phyloP scores from a whole-genome alignment of 2,888 invertebrate genomes.

The Lampropteryx suffumata region DNA sequence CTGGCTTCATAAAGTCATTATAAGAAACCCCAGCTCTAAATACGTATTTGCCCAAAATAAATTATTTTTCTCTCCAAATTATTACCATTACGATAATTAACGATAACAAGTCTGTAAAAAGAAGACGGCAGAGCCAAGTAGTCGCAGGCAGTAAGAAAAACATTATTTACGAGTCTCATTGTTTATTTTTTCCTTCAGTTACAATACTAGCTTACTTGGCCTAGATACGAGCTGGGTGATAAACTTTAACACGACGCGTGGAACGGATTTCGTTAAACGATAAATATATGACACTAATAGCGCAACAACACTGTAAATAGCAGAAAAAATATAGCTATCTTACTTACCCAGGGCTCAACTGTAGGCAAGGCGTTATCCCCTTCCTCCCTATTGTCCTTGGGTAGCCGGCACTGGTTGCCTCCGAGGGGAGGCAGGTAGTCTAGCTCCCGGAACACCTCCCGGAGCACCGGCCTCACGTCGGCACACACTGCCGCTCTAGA shows the following conservation, averaged over 20 bases:
- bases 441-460: conserved; percentile 56
- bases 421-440: conserved; percentile 50
- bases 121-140: not conserved
- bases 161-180: not conserved
- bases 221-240: no score
- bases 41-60: conserved; percentile 1
- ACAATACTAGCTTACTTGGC: not conserved
- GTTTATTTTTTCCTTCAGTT: not conserved
- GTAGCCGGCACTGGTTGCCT: not conserved
- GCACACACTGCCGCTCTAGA: conserved; percentile 46
- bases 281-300: no score
- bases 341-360: conserved; percentile 35
- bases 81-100: conserved; percentile 5
- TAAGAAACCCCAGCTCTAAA: conserved; percentile 3
- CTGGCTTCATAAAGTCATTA: conserved; percentile 11
- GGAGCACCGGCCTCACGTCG: conserved; percentile 57
- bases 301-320: not conserved
- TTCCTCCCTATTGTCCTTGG: not conserved
- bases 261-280: no score
- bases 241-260: no score
- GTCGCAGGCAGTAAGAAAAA: not conserved
- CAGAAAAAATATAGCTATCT: not conserved
- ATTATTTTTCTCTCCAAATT: conserved; percentile 1
- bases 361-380: conserved; percentile 9
- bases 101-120: conserved; percentile 2